phyloP scores from a whole-genome alignment of 2,113 vertebrate species.

The Hystrix cristata region DNA sequence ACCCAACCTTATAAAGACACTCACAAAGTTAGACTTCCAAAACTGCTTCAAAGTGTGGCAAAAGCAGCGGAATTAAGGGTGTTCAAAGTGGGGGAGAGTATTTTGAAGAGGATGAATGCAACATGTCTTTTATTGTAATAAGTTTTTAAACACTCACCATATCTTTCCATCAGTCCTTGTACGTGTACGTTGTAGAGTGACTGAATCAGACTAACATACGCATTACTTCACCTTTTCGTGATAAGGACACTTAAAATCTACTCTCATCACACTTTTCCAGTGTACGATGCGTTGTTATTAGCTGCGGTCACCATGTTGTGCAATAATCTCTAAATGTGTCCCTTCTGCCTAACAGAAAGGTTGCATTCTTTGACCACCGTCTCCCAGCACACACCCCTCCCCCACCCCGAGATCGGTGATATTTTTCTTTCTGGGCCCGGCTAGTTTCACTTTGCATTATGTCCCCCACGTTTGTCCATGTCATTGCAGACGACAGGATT shows the following conservation, averaged over 20 bases:
- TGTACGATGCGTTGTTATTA: neutral
- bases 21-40: neutral
- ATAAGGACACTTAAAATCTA: neutral
- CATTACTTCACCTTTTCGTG: neutral
- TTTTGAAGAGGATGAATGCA: neutral
- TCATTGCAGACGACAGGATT: neutral
- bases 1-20: neutral
- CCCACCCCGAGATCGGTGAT: neutral
- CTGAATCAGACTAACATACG: neutral
- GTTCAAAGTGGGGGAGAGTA: neutral
- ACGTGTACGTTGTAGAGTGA: neutral
- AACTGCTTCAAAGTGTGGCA: neutral
- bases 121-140: neutral
- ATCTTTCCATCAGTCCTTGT: neutral
- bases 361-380: neutral
- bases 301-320: neutral
- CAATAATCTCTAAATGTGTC: neutral
- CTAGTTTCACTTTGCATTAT: neutral
- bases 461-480: too few relatives aligned
- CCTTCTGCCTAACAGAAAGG: neutral
- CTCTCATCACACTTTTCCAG: neutral
- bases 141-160: neutral
- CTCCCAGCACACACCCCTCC: neutral
- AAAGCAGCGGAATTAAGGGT: neutral
- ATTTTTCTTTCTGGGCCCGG: neutral